Evolutionary conservation across 2,797 vertebrate species (phyloP).

Genomic region (Gastrophryne carolinensis): DNA sequence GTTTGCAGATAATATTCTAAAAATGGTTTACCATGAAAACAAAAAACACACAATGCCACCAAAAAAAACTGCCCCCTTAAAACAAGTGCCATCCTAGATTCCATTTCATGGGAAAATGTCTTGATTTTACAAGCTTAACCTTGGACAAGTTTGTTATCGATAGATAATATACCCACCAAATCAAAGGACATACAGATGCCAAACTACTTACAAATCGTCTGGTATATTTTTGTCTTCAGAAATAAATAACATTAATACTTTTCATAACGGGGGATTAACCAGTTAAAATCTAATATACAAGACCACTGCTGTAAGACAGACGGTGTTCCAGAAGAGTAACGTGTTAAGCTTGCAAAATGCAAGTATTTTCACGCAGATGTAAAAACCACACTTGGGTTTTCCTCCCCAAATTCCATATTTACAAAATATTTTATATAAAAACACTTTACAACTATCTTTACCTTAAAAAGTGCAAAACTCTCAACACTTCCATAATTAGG

Average conservation of each 20-base stretch:
- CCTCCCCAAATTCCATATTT: slow-evolving; percentile 73
- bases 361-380: slow-evolving; percentile 59
- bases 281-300: too few relatives aligned
- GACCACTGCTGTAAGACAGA: background rate
- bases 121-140: slow-evolving; percentile 85
- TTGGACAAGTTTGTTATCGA: too few relatives aligned
- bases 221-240: background rate
- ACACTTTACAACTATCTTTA: slow-evolving; percentile 78
- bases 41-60: slow-evolving; percentile 56
- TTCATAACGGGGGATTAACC: slow-evolving; percentile 53
- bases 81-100: slow-evolving; percentile 69
- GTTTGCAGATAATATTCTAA: slow-evolving; percentile 72
- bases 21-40: slow-evolving; percentile 63
- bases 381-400: slow-evolving; percentile 75
- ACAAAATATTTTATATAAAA: slow-evolving; percentile 68
- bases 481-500: slow-evolving; percentile 68
- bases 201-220: too few relatives aligned
- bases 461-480: slow-evolving; percentile 88
- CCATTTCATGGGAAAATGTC: slow-evolving; percentile 58
- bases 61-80: slow-evolving; percentile 65
- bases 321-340: background rate
- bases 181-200: too few relatives aligned
- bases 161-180: too few relatives aligned
- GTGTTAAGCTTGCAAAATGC: slow-evolving; percentile 85
- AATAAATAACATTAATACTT: background rate